phyloP scores from a whole-genome alignment of 2,888 invertebrate species.

The Parnassius glacialis region DNA sequence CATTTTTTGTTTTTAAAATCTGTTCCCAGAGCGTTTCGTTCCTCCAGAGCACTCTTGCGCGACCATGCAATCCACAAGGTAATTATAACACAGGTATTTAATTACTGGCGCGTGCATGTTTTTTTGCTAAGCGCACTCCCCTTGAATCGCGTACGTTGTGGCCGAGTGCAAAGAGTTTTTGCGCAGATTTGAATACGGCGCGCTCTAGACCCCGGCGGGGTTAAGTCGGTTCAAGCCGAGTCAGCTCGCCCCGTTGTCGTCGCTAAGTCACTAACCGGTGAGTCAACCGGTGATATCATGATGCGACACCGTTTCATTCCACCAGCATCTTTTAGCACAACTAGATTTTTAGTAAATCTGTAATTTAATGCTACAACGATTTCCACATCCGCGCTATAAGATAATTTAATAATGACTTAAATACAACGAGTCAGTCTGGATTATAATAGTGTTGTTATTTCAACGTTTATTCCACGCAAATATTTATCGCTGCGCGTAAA shows the following conservation, averaged over 20 bases:
- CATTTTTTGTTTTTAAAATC: conserved; percentile 15
- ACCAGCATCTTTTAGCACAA: conserved; percentile 19
- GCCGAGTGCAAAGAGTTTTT: conserved; percentile 56
- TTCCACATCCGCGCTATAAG: neutral
- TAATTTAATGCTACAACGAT: conserved; percentile 3
- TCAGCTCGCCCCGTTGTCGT: conserved; percentile 41
- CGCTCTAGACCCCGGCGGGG: conserved; percentile 41
- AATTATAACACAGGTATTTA: conserved; percentile 56
- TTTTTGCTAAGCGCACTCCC: conserved; percentile 64
- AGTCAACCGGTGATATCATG: conserved; percentile 70
- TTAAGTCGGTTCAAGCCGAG: conserved; percentile 61
- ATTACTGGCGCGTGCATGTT: conserved; percentile 74
- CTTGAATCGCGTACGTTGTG: conserved; percentile 51
- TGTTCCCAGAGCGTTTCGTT: conserved; percentile 40
- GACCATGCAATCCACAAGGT: conserved; percentile 47
- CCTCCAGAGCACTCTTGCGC: conserved; percentile 61
- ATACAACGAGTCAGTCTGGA: conserved; percentile 8
- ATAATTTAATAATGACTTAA: conserved; percentile 11
- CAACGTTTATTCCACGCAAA: conserved; percentile 12
- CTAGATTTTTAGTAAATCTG: neutral
- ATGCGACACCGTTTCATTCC: conserved; percentile 43
- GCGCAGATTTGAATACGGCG: conserved; percentile 33
- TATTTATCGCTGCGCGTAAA: conserved; percentile 9
- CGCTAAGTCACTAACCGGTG: conserved; percentile 58
- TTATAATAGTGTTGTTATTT: conserved; percentile 8